A percentile compares a stretch with the other conserved stretches of the same genome.
These are phyloP conservation scores for Polypterus senegalus DNA, from an alignment of 2,113 vertebrate species.

Conservation along the genomic window DNA sequence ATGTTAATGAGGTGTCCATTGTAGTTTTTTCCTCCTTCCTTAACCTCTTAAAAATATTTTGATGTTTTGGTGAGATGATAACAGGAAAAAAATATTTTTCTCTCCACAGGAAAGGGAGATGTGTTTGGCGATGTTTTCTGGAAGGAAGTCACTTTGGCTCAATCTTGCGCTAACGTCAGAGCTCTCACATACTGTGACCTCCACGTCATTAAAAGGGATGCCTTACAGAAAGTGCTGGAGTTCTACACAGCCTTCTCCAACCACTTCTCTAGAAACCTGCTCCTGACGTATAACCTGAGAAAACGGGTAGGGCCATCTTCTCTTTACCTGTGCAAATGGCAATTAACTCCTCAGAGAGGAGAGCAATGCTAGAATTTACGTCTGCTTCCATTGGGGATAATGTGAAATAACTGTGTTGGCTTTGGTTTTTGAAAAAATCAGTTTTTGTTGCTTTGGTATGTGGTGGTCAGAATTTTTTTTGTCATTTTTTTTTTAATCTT, in stretches of 20 bases:
- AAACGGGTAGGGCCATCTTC: constrained; percentile 64
- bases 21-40: neutral
- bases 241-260: constrained; percentile 89
- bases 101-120: constrained; percentile 76
- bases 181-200: constrained; percentile 94
- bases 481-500: neutral
- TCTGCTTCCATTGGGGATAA: too few relatives aligned
- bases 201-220: constrained; percentile 85
- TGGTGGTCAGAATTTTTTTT: neutral
- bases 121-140: constrained; percentile 97
- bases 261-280: constrained; percentile 84
- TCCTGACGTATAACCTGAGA: constrained; percentile 89
- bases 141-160: constrained; percentile 84
- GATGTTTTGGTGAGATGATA: neutral
- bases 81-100: constrained; percentile 7
- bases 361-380: too few relatives aligned
- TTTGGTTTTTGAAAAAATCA: too few relatives aligned
- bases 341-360: too few relatives aligned
- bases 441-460: too few relatives aligned
- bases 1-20: neutral
- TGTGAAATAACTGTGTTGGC: too few relatives aligned
- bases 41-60: neutral
- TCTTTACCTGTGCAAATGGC: constrained; percentile 3
- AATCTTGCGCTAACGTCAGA: constrained; percentile 85
- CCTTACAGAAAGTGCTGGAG: constrained; percentile 87